Evolutionary conservation across 2,113 vertebrate species (phyloP).

Genomic region (Brienomyrus brachyistius): DNA sequence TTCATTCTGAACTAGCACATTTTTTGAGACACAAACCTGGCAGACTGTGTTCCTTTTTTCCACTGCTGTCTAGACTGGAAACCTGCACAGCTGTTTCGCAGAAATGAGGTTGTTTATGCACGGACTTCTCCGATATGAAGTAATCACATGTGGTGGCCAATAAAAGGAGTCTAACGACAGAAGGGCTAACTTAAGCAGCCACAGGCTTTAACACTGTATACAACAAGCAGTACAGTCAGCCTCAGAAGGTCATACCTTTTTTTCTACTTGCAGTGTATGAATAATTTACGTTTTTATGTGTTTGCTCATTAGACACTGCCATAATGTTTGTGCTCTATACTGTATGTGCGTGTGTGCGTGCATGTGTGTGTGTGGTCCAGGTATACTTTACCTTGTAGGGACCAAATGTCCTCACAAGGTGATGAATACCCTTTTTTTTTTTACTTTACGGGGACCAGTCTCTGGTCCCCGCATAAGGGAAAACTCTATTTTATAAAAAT

Average conservation of each 20-base stretch:
- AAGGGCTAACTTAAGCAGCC: slow-evolving; percentile 5
- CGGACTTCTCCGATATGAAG: slow-evolving; percentile 19
- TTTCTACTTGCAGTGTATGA: background rate
- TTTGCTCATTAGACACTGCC: background rate
- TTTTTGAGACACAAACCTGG: background rate
- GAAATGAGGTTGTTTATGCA: slow-evolving; percentile 12
- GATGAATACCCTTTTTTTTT: background rate
- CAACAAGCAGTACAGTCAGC: background rate
- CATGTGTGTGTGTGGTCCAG: too few species aligned
- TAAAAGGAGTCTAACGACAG: slow-evolving; percentile 13
- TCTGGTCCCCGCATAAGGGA: too few species aligned
- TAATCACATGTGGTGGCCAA: slow-evolving; percentile 15
- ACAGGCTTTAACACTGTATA: background rate
- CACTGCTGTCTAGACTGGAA: slow-evolving; percentile 6
- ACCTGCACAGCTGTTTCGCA: background rate
- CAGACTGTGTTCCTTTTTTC: background rate
- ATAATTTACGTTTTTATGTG: background rate
- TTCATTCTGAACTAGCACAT: background rate
- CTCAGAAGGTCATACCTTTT: background rate
- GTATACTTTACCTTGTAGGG: background rate
- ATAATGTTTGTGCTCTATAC: background rate
- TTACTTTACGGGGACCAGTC: too few species aligned
- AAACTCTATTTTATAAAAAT: too few species aligned
- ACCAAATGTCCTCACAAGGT: background rate
- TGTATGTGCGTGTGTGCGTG: background rate